Base-by-base conservation (phyloP, 2,797 vertebrate species). In the Onychomys arenicola region DNA sequence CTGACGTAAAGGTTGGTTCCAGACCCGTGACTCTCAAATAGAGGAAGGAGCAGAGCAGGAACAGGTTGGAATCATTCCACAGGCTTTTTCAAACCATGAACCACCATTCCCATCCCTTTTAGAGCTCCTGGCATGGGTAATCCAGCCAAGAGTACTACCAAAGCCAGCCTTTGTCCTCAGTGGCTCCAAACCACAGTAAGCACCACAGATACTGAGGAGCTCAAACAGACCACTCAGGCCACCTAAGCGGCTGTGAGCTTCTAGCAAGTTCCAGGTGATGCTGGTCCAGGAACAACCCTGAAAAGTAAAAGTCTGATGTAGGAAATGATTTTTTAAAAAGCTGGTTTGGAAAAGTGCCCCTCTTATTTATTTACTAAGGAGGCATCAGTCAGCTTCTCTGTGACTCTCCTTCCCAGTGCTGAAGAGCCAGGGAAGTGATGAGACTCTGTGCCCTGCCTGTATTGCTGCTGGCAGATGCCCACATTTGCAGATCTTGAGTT, bases 391-490 rank as follows among this genome's bases (percentile, higher is more conserved):
- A 34, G 16, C 13, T 12, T 49, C 34, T 88, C 46, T 6, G 2
- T 1, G 4, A 11, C 0, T 37, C 37, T 63, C 34, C 61, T 63
- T 71, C 52, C 23, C 7, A 40, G 14, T 17, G 21, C 49, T 37
- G 52, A 88, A 67, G 63, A 16, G 12, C 6, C 40, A 12, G 25
- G 4, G 21, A 34, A 21, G 11, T 11, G 55, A 27, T 81, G 4
- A 49, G 43, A 37, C 19, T 14, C 61, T 6, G 13, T 3, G 40
- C 49, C 55, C 63, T 27, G n/a, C 76, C 81, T 71, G n/a, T 14
- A 0, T 2, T 0, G 0, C 1, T 1, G 17, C 10, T 0, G 3
- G 14, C 0, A 0, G 34, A 29, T 23, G 14, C 25, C 63, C 52
- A 0, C 0, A 4, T 29, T 4, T 6, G 14, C 32, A 27, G 84